Conservation (phyloP, 2,797 vertebrate species). For the Anabacerthia variegaticeps region DNA sequence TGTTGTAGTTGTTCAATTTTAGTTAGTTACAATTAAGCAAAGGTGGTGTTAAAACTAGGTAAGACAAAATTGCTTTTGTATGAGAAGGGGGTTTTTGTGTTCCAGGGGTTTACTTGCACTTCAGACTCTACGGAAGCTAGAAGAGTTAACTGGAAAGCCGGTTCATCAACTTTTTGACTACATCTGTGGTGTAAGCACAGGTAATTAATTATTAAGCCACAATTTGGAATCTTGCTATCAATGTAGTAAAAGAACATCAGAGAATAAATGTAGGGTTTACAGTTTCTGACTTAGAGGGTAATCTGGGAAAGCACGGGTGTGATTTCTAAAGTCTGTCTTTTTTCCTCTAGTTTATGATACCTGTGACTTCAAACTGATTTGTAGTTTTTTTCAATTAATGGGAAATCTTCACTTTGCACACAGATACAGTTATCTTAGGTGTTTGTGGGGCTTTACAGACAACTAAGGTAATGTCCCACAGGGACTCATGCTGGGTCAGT, state of each 20-base stretch:
- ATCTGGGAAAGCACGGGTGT: neutral
- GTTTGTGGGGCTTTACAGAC: neutral
- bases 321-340: neutral
- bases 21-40: neutral
- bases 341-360: neutral
- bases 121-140: conserved; percentile 90
- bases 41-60: neutral
- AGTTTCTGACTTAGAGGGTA: neutral
- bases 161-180: conserved; percentile 95
- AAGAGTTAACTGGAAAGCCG: conserved; percentile 90
- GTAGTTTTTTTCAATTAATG: neutral
- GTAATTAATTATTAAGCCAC: conserved; percentile 77
- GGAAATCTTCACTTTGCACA: neutral
- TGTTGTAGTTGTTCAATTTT: neutral
- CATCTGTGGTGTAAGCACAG: conserved; percentile 98
- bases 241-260: neutral
- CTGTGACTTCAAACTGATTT: neutral
- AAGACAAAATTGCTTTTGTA: neutral
- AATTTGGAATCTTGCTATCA: neutral
- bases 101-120: conserved; percentile 92
- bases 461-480: neutral
- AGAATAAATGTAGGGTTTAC: neutral
- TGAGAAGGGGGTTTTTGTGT: neutral
- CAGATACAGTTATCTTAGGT: neutral
- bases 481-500: neutral